These are phyloP conservation scores for Amblyopsis hoosieri DNA, from an alignment of 2,797 vertebrate species.

Conservation along the genomic window DNA sequence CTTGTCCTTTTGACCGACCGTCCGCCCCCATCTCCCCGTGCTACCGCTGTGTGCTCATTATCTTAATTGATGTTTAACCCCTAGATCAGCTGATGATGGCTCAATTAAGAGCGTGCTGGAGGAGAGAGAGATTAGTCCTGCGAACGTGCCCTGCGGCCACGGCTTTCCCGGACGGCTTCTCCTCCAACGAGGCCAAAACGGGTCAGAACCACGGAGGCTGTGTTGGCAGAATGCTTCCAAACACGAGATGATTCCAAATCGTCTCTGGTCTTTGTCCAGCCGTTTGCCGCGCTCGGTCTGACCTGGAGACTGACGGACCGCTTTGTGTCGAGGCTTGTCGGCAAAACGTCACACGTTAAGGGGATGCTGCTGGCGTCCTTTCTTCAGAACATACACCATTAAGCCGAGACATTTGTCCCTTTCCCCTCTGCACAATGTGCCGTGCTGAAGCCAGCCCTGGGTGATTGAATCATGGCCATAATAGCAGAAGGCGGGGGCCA, in stretches of 20 bases:
- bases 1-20: constrained; percentile 7
- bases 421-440: constrained; percentile 43
- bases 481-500: constrained; percentile 73
- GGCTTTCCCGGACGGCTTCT: constrained; percentile 50
- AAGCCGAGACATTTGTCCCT: constrained; percentile 44
- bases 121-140: constrained; percentile 56
- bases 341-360: constrained; percentile 59
- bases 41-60: constrained; percentile 60
- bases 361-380: constrained; percentile 51
- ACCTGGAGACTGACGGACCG: too few relatives aligned
- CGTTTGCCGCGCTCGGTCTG: constrained; percentile 45
- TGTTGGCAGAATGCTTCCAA: constrained; percentile 18
- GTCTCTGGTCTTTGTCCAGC: constrained; percentile 1
- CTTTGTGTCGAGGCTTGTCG: constrained; percentile 46
- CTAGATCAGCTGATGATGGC: constrained; percentile 66
- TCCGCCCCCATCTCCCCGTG: constrained; percentile 2
- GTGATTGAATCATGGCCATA: constrained; percentile 74
- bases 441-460: constrained; percentile 52
- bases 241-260: neutral
- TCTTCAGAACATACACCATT: constrained; percentile 61
- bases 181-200: constrained; percentile 25
- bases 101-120: constrained; percentile 73
- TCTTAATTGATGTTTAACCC: constrained; percentile 78
- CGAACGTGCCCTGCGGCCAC: constrained; percentile 30
- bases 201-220: constrained; percentile 26